These are phyloP conservation scores for Amphiprion ocellaris DNA, from an alignment of 2,113 vertebrate genomes.

Conservation along the genomic window DNA sequence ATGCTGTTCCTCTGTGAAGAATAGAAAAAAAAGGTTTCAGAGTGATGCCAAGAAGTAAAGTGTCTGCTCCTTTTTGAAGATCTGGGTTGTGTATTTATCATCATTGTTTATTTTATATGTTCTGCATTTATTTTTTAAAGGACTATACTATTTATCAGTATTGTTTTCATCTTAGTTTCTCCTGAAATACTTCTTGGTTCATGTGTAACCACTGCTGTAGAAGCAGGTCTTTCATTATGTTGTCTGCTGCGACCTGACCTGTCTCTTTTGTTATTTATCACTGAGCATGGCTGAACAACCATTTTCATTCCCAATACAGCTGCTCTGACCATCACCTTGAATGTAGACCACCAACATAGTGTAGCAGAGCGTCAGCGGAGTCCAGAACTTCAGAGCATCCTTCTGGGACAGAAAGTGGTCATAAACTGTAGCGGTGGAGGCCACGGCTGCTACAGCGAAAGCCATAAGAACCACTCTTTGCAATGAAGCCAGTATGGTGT, in stretches of 20 bases:
- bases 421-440: conserved; percentile 85
- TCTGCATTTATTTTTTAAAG: background rate
- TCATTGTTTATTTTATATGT: background rate
- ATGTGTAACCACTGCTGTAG: background rate
- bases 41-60: conserved; percentile 39
- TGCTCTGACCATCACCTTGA: conserved; percentile 84
- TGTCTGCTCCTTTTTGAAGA: background rate
- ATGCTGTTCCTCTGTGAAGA: conserved; percentile 84
- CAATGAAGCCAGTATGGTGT: conserved; percentile 82
- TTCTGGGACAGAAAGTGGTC: conserved; percentile 87
- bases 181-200: background rate
- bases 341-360: conserved; percentile 88
- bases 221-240: background rate
- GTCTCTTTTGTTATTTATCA: conserved; percentile 14
- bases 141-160: background rate
- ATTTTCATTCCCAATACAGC: background rate
- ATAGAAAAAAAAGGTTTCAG: background rate
- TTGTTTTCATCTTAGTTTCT: background rate
- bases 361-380: conserved; percentile 91
- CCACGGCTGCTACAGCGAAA: conserved; percentile 84
- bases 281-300: background rate
- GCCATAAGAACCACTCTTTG: conserved; percentile 76
- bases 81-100: background rate
- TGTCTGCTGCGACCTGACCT: background rate
- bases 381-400: conserved; percentile 91